phyloP scores from a whole-genome alignment of 2,797 vertebrate genomes.

The Sparus aurata region DNA sequence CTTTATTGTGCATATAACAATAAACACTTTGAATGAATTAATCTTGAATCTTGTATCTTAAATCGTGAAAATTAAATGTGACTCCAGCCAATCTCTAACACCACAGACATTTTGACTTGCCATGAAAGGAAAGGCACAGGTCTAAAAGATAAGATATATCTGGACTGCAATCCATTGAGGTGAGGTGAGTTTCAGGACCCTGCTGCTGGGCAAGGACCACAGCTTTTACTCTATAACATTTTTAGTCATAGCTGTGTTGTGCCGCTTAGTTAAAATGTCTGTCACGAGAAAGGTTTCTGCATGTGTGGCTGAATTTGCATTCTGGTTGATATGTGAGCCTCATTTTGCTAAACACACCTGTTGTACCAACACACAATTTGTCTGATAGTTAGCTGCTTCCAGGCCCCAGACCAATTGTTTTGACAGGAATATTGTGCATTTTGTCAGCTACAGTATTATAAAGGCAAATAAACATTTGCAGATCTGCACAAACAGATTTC shows the following conservation, averaged over 20 bases:
- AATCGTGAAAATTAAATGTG: not conserved
- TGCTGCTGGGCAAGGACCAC: not conserved
- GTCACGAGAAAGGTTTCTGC: not conserved
- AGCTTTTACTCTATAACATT: not conserved
- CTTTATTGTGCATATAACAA: too few species aligned
- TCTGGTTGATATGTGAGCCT: constrained; percentile 72
- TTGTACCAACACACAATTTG: constrained; percentile 68
- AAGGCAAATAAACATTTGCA: constrained; percentile 66
- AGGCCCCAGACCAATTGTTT: constrained; percentile 65
- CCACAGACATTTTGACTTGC: not conserved
- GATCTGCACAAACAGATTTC: constrained; percentile 44
- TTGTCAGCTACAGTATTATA: constrained; percentile 53
- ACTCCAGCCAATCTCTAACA: not conserved
- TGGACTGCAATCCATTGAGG: not conserved
- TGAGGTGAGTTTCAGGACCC: not conserved
- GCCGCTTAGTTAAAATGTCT: not conserved
- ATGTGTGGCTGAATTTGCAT: constrained; percentile 66
- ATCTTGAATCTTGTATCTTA: too few species aligned
- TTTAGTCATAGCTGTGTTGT: not conserved
- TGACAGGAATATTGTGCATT: constrained; percentile 60
- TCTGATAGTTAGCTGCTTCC: constrained; percentile 47
- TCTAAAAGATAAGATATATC: not conserved
- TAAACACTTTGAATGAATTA: too few species aligned
- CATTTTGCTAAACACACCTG: constrained; percentile 63
- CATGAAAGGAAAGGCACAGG: not conserved